A percentile compares a stretch with the other conserved stretches of the same genome.
phyloP scores from a whole-genome alignment of 2,888 invertebrate genomes.

The Synanthedon myopaeformis region DNA sequence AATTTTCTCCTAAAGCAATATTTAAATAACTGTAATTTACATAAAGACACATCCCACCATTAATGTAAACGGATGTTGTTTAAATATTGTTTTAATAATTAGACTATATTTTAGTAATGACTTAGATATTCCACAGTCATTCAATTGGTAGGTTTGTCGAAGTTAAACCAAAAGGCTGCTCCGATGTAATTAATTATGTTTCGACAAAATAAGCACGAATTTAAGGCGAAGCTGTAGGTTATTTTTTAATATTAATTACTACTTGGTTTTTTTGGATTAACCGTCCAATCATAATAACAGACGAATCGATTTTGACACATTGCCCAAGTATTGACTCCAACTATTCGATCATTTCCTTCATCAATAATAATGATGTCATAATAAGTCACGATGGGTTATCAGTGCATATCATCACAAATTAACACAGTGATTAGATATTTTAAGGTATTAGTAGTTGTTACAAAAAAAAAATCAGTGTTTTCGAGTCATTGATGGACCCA shows the following conservation, averaged over 20 bases:
- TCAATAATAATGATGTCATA: constrained; percentile 43
- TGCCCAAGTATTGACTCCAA: constrained; percentile 45
- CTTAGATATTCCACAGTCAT: constrained; percentile 69
- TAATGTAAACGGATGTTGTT: constrained; percentile 53
- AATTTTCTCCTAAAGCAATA: constrained; percentile 53
- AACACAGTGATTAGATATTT: constrained; percentile 68
- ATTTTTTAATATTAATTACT: constrained; percentile 60
- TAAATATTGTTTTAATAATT: constrained; percentile 61
- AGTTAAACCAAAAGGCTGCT: constrained; percentile 66
- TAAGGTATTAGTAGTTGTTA: constrained; percentile 70
- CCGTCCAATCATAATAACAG: constrained; percentile 64
- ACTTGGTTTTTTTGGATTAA: constrained; percentile 54
- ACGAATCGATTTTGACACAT: constrained; percentile 49
- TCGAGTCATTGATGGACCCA: constrained; percentile 64
- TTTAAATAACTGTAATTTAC: constrained; percentile 52
- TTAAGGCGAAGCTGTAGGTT: constrained; percentile 67
- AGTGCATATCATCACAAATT: constrained; percentile 71
- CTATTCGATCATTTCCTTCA: constrained; percentile 46
- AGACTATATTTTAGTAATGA: constrained; percentile 44
- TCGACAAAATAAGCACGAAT: constrained; percentile 65
- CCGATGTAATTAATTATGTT: constrained; percentile 59
- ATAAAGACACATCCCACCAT: constrained; percentile 58
- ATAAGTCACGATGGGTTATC: constrained; percentile 57
- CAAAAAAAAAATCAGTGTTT: constrained; percentile 57
- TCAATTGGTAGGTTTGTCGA: constrained; percentile 42